Conservation (phyloP, 23 tunicate genomes). For the Ciona savignyi region DNA sequence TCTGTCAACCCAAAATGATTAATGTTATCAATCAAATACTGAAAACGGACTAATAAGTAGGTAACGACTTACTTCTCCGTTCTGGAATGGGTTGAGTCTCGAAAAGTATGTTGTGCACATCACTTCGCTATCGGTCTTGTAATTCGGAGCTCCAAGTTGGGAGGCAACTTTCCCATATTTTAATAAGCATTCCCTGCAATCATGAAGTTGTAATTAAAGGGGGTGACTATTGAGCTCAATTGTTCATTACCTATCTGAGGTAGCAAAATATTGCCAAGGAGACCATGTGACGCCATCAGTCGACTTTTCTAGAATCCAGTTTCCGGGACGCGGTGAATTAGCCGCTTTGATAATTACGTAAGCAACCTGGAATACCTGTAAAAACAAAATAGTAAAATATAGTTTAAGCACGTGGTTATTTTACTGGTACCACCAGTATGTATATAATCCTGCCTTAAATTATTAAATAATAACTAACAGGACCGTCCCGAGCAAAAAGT, state of each 20-base stretch:
- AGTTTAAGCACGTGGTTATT: no score
- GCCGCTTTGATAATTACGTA: conserved; percentile 88
- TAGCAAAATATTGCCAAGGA: conserved; percentile 95
- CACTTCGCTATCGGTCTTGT: conserved; percentile 53
- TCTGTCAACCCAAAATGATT: no score
- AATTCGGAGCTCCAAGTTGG: conserved; percentile 51
- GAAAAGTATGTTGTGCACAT: conserved; percentile 87
- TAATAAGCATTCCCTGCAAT: conserved; percentile 49
- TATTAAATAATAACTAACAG: no score
- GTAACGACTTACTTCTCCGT: conserved; percentile 73
- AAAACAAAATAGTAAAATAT: no score
- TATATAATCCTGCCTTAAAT: no score
- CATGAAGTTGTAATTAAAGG: background rate
- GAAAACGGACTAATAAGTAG: no score
- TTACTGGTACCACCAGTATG: no score
- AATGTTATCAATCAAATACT: no score
- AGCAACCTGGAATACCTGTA: conserved; percentile 87
- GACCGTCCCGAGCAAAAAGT: no score
- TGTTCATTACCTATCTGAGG: conserved; percentile 53
- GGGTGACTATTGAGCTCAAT: no score
- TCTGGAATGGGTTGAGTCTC: conserved; percentile 52
- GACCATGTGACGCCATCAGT: conserved; percentile 55
- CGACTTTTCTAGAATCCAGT: conserved; percentile 94
- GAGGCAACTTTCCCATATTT: conserved; percentile 42
- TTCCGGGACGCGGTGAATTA: conserved; percentile 89